phyloP scores from a whole-genome alignment of 2,113 vertebrate species.

The Rallus limicola region DNA sequence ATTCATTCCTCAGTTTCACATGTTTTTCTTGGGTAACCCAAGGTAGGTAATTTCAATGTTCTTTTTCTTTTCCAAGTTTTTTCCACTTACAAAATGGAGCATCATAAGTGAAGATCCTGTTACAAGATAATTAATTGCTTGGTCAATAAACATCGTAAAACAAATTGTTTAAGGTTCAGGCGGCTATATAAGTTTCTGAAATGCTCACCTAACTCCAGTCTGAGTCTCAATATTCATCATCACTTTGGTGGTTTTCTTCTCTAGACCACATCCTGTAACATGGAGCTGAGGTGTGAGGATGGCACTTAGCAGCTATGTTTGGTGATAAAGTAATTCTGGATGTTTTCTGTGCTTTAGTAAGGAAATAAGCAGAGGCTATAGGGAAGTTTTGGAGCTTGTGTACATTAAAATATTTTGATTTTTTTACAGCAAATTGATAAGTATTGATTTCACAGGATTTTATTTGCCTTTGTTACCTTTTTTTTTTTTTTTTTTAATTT shows the following conservation, averaged over 20 bases:
- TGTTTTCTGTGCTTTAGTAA: not conserved
- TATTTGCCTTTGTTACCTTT: not conserved
- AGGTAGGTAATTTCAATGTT: not conserved
- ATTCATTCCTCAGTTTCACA: not conserved
- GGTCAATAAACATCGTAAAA: not conserved
- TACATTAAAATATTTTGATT: not conserved
- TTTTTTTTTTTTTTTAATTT: not conserved
- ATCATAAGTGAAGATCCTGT: not conserved
- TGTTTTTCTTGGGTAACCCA: not conserved
- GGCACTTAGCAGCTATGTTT: not conserved
- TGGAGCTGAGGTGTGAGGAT: not conserved
- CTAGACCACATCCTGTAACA: not conserved
- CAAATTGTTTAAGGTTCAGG: not conserved
- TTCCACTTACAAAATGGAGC: not conserved
- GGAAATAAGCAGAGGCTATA: not conserved
- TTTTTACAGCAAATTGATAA: not conserved
- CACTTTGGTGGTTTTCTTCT: not conserved
- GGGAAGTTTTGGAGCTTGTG: not conserved
- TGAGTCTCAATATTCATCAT: not conserved
- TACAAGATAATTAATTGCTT: not conserved
- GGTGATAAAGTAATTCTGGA: not conserved
- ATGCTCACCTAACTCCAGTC: not conserved
- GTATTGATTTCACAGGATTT: not conserved
- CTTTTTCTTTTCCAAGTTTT: not conserved
- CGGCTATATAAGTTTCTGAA: not conserved